Percentiles rank a stretch among this genome's conserved stretches.
phyloP scores from a whole-genome alignment of 92 coral and sea anemone genomes.

The Epizoanthus rinbou region DNA sequence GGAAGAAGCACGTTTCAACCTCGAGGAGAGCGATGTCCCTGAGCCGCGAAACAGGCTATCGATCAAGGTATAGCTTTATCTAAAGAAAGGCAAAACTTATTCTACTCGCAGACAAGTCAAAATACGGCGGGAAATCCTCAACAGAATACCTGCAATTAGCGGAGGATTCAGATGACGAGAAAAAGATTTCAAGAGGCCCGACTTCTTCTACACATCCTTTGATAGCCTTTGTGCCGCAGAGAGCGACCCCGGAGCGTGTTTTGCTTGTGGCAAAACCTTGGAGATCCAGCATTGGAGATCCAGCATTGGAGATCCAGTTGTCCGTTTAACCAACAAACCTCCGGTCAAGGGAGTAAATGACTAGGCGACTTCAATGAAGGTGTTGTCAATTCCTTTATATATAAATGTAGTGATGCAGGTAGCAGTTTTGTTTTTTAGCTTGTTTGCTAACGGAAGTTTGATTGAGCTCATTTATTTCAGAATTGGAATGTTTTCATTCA shows the following conservation, averaged over 20 bases:
- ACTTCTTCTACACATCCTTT: neutral
- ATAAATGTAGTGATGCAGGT: neutral
- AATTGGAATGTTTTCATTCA: slow-evolving; percentile 12
- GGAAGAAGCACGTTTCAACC: too few species aligned
- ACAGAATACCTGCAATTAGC: slow-evolving; percentile 39
- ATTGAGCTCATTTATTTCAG: slow-evolving; percentile 3
- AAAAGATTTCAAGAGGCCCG: slow-evolving; percentile 29
- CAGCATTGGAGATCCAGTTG: slow-evolving; percentile 15
- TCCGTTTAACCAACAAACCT: neutral
- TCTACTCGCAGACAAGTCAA: slow-evolving; percentile 32
- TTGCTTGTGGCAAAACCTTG: slow-evolving; percentile 15
- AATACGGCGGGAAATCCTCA: slow-evolving; percentile 28
- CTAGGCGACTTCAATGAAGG: slow-evolving; percentile 1
- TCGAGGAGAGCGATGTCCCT: too few species aligned
- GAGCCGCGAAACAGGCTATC: too few species aligned
- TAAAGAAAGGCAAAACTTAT: neutral
- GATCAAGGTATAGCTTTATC: too few species aligned
- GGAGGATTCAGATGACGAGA: slow-evolving; percentile 26
- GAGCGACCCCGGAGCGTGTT: slow-evolving; percentile 9
- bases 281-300: too few species aligned
- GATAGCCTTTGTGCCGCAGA: slow-evolving; percentile 5
- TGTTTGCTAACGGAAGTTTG: slow-evolving; percentile 10
- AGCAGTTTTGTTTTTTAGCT: neutral
- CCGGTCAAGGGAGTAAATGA: slow-evolving; percentile 18
- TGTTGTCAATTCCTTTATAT: slow-evolving; percentile 1